These are phyloP conservation scores for Maniola jurtina DNA, from an alignment of 1,140 invertebrate species.

Conservation along the genomic window DNA sequence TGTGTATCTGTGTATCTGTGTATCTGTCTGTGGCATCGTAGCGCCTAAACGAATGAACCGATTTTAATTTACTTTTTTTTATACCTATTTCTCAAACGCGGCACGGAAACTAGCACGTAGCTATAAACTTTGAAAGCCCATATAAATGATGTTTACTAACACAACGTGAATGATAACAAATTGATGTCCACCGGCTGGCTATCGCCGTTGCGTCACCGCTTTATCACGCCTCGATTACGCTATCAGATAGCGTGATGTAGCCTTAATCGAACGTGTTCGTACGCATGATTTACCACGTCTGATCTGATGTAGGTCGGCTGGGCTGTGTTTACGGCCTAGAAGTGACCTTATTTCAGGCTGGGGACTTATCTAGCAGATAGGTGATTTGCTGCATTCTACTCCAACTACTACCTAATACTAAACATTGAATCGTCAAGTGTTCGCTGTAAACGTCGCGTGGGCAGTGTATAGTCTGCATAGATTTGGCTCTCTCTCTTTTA, in stretches of 20 bases:
- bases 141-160: conserved; percentile 18
- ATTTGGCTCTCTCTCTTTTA: too few species aligned
- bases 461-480: too few species aligned
- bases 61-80: too few species aligned
- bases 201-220: conserved; percentile 49
- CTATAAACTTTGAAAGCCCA: conserved; percentile 3
- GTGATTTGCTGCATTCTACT: too few species aligned
- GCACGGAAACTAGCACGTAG: conserved; percentile 3
- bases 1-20: too few species aligned
- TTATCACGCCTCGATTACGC: conserved; percentile 38
- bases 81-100: too few species aligned
- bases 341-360: neutral
- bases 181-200: conserved; percentile 11
- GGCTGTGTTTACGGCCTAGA: neutral
- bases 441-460: too few species aligned
- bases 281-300: conserved; percentile 43
- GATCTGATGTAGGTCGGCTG: neutral
- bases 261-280: conserved; percentile 64
- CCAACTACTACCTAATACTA: too few species aligned
- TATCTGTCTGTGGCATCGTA: too few species aligned
- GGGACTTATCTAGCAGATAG: too few species aligned
- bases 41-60: too few species aligned
- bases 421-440: too few species aligned
- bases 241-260: conserved; percentile 63
- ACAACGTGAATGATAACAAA: conserved; percentile 17